phyloP scores from a whole-genome alignment of 2,113 vertebrate species.

The Paradoxurus hermaphroditus region DNA sequence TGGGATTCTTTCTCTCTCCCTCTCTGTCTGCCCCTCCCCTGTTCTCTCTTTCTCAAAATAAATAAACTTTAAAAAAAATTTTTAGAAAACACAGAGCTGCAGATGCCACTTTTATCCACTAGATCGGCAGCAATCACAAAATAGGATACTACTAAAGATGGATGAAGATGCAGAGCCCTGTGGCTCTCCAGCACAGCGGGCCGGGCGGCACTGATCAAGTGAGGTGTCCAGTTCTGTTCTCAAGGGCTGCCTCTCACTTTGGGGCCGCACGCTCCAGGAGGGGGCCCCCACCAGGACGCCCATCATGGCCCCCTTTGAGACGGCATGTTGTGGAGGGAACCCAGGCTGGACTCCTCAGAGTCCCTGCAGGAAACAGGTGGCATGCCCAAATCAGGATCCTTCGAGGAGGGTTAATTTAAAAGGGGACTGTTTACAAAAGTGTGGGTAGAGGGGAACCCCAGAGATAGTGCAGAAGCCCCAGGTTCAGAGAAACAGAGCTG shows the following conservation, averaged over 20 bases:
- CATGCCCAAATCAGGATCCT: not conserved
- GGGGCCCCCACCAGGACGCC: not conserved
- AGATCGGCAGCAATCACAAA: not conserved
- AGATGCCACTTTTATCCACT: not conserved
- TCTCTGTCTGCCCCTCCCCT: too few relatives aligned
- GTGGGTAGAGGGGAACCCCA: not conserved
- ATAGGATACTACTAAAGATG: not conserved
- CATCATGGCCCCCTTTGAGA: not conserved
- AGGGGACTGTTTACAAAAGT: not conserved
- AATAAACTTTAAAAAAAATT: too few relatives aligned
- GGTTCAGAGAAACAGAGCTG: not conserved
- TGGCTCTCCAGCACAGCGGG: not conserved
- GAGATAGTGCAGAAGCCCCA: not conserved
- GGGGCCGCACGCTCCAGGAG: too few relatives aligned
- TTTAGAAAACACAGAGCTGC: too few relatives aligned
- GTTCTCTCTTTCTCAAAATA: too few relatives aligned
- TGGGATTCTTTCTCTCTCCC: too few relatives aligned
- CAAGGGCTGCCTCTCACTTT: not conserved
- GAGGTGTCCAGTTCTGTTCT: not conserved
- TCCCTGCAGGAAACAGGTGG: not conserved
- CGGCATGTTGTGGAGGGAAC: not conserved
- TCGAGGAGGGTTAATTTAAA: not conserved
- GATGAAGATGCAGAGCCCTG: not conserved
- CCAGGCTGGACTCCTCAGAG: not conserved
- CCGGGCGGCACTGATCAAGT: not conserved